These are phyloP conservation scores for Andinoacara biseriatus DNA, from an alignment of 2,113 vertebrate species.

Conservation along the genomic window DNA sequence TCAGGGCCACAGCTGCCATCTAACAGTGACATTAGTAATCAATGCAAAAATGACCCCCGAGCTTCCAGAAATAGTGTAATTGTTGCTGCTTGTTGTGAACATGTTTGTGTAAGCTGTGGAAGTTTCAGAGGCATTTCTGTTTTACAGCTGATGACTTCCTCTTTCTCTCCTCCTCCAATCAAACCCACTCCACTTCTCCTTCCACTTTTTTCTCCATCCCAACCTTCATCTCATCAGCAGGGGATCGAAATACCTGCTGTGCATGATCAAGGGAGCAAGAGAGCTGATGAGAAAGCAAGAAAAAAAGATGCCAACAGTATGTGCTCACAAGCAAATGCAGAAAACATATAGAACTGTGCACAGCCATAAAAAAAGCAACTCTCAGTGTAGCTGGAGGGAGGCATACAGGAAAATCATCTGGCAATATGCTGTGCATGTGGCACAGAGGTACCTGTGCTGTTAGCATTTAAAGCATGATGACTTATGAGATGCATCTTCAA, in stretches of 20 bases:
- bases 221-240: conserved; percentile 33
- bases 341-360: background rate
- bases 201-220: conserved; percentile 11
- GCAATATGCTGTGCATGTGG: conserved; percentile 1
- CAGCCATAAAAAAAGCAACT: background rate
- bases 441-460: conserved; percentile 11
- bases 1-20: background rate
- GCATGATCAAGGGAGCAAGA: conserved; percentile 29
- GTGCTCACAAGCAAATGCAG: background rate
- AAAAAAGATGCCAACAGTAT: background rate
- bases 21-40: conserved; percentile 3
- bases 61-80: background rate
- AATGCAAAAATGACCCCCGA: background rate
- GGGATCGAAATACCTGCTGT: conserved; percentile 26
- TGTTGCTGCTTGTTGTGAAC: background rate
- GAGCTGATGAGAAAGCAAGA: conserved; percentile 17
- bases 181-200: conserved; percentile 6
- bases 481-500: conserved; percentile 33
- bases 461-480: conserved; percentile 40
- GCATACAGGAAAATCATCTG: background rate
- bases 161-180: conserved; percentile 8
- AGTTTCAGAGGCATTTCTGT: background rate
- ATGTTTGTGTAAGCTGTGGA: background rate
- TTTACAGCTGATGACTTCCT: conserved; percentile 2
- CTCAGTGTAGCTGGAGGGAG: background rate